phyloP scores from a whole-genome alignment of 2,888 invertebrate genomes.

The Ptychoptera albimana region DNA sequence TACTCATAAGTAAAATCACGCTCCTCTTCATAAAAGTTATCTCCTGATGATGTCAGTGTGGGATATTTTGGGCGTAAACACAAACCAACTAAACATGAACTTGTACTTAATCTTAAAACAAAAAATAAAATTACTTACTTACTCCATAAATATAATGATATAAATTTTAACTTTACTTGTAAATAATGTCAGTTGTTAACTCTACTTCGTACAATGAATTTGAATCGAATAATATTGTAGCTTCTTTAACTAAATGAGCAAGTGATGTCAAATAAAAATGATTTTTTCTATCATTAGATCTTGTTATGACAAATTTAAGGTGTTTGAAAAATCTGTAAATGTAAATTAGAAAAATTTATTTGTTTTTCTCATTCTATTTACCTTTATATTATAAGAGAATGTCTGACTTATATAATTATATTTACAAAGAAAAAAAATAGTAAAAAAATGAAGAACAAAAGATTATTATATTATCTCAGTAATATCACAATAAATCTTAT shows the following conservation, averaged over 20 bases:
- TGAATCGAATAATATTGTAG: slow-evolving; percentile 26
- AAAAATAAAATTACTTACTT: not conserved
- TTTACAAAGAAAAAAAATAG: too few species aligned
- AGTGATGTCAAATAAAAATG: slow-evolving; percentile 25
- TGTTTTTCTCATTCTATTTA: too few species aligned
- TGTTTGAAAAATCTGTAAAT: slow-evolving; percentile 26
- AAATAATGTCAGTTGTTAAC: slow-evolving; percentile 25
- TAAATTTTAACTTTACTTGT: slow-evolving; percentile 19
- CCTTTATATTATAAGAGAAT: too few species aligned
- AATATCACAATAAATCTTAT: too few species aligned
- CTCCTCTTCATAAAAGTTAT: slow-evolving; percentile 20
- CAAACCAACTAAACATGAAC: slow-evolving; percentile 23
- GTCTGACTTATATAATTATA: too few species aligned
- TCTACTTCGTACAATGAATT: slow-evolving; percentile 26
- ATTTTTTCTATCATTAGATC: slow-evolving; percentile 25
- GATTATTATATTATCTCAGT: too few species aligned
- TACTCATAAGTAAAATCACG: slow-evolving; percentile 27
- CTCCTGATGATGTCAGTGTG: slow-evolving; percentile 17
- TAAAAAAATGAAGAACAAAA: too few species aligned
- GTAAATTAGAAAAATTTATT: too few species aligned
- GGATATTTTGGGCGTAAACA: slow-evolving; percentile 5
- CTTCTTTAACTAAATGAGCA: slow-evolving; percentile 23
- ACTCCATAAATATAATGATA: not conserved
- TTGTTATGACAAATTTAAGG: slow-evolving; percentile 25
- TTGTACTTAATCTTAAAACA: slow-evolving; percentile 22